phyloP scores from a whole-genome alignment of 2,888 invertebrate genomes.

The Diarsia dahlii region DNA sequence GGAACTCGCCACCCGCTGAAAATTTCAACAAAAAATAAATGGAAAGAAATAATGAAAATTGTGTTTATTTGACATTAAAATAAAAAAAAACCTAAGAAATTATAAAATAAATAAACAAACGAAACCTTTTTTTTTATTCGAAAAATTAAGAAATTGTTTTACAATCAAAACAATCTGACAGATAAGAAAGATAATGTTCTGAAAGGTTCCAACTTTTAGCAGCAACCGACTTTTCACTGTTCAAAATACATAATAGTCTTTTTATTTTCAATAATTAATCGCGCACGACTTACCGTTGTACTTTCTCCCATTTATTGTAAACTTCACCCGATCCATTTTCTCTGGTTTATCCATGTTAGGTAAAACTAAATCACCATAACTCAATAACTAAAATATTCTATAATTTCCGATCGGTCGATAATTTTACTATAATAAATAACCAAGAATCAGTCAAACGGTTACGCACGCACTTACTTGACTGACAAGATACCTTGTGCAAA shows the following conservation, averaged over 20 bases:
- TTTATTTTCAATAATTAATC: neutral
- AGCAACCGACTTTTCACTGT: too few relatives aligned
- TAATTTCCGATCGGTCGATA: too few relatives aligned
- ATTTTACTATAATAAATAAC: neutral
- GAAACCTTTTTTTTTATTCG: too few relatives aligned
- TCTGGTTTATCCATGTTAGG: slow-evolving; percentile 16
- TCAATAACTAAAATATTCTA: neutral
- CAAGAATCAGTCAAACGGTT: neutral
- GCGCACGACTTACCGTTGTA: slow-evolving; percentile 67
- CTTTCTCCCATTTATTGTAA: slow-evolving; percentile 70
- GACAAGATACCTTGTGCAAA: neutral
- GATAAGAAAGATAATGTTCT: too few relatives aligned
- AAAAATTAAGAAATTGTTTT: too few relatives aligned
- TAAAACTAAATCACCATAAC: neutral
- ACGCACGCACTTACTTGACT: neutral
- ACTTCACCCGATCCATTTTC: slow-evolving; percentile 69
- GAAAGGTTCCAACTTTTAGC: too few relatives aligned
- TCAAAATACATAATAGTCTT: too few relatives aligned
- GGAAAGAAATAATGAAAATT: too few relatives aligned
- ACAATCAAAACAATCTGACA: too few relatives aligned
- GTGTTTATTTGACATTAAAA: too few relatives aligned
- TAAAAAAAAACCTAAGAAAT: too few relatives aligned
- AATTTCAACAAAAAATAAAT: slow-evolving; percentile 24
- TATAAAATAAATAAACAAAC: too few relatives aligned
- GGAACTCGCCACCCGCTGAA: slow-evolving; percentile 91